phyloP scores from a whole-genome alignment of 2,797 vertebrate genomes.

The Channallabes apus region DNA sequence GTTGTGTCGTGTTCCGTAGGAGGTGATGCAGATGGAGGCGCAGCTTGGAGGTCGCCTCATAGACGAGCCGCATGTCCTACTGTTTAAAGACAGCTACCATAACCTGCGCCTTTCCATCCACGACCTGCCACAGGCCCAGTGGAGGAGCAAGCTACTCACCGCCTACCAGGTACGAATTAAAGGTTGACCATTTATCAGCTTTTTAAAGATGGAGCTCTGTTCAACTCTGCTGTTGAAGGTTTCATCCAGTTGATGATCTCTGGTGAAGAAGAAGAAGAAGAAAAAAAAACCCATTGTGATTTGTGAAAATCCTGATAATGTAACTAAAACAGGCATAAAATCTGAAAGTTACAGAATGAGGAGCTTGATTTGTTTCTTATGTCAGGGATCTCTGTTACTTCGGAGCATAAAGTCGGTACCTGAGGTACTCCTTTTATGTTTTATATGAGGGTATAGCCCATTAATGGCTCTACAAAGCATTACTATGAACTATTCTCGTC shows the following conservation, averaged over 20 bases:
- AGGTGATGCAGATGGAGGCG: conserved; percentile 96
- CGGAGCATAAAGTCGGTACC: not conserved
- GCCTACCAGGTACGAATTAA: conserved; percentile 87
- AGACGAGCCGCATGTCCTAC: conserved; percentile 90
- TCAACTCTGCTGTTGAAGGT: not conserved
- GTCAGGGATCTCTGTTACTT: not conserved
- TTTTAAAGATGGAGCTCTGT: too few relatives aligned
- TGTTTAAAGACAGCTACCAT: conserved; percentile 99
- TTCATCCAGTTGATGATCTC: not conserved
- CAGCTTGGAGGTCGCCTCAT: conserved; percentile 97
- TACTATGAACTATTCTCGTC: not conserved
- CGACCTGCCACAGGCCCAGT: conserved; percentile 93
- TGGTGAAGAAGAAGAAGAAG: not conserved
- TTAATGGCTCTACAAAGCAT: conserved; percentile 9
- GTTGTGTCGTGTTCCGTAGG: conserved; percentile 71
- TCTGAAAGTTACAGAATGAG: not conserved
- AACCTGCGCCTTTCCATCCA: conserved; percentile 98
- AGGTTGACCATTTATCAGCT: too few relatives aligned
- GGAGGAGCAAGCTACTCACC: conserved; percentile 97
- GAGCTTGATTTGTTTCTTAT: not conserved
- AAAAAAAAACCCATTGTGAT: not conserved
- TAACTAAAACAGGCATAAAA: not conserved
- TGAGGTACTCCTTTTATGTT: not conserved
- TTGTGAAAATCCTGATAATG: not conserved
- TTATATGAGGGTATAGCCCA: conserved; percentile 1